Evolutionary conservation across 1,140 invertebrate species (phyloP).

Genomic region (Chelonus insularis): DNA sequence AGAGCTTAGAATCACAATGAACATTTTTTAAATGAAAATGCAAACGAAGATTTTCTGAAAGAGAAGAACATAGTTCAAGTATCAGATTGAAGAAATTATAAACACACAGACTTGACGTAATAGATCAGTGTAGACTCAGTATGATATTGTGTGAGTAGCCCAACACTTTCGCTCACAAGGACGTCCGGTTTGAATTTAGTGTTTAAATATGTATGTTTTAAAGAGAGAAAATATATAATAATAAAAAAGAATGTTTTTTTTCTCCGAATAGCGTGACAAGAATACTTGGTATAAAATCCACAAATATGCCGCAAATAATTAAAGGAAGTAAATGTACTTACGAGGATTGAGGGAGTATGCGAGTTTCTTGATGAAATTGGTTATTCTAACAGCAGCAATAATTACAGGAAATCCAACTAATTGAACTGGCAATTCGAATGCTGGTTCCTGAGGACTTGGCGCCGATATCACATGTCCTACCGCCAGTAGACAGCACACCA

Average conservation of each 20-base stretch:
- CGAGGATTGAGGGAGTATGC: slow-evolving; percentile 80
- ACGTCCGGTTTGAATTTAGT: slow-evolving; percentile 2
- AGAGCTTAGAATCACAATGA: no score
- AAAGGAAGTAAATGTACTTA: slow-evolving; percentile 60
- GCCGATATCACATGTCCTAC: slow-evolving; percentile 46
- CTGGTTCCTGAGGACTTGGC: slow-evolving; percentile 61
- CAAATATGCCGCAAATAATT: not conserved
- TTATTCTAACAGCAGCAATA: slow-evolving; percentile 75
- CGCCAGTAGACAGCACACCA: slow-evolving; percentile 43
- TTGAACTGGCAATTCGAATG: slow-evolving; percentile 78
- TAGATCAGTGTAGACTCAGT: not conserved
- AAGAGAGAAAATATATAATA: no score
- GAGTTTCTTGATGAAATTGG: slow-evolving; percentile 81
- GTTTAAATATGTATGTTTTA: not conserved
- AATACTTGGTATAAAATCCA: no score
- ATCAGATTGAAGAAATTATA: no score
- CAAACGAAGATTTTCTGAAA: no score
- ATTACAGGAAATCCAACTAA: slow-evolving; percentile 82
- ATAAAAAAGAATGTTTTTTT: not conserved
- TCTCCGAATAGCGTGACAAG: no score
- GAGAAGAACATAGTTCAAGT: no score
- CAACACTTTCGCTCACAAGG: slow-evolving; percentile 5
- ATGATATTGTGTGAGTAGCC: not conserved
- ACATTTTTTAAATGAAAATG: no score
- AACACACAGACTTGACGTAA: not conserved